phyloP scores from a whole-genome alignment of 2,888 invertebrate genomes.

The Metacarcinus magister region DNA sequence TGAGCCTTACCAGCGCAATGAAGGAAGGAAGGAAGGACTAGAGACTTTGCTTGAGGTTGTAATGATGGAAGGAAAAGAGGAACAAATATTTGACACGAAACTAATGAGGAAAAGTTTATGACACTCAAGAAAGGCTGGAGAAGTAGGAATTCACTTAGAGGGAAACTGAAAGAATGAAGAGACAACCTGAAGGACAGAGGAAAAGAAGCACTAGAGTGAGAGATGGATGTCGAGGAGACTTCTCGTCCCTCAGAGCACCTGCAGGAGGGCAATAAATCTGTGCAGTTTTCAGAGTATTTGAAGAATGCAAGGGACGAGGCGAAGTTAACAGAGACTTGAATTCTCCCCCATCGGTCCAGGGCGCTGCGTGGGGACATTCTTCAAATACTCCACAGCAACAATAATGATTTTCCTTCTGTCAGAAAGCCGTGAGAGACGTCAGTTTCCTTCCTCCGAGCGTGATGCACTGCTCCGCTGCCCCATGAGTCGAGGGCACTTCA shows the following conservation, averaged over 20 bases:
- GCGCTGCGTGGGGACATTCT: conserved; percentile 7
- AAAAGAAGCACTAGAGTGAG: background rate
- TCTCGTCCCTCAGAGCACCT: background rate
- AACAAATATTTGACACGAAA: background rate
- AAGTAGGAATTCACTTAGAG: background rate
- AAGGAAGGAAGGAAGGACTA: background rate
- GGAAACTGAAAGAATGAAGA: background rate
- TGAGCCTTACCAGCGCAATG: background rate
- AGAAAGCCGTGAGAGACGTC: conserved; percentile 19
- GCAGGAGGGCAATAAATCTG: conserved; percentile 29
- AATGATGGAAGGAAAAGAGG: background rate
- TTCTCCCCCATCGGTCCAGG: background rate
- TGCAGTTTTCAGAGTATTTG: conserved; percentile 13
- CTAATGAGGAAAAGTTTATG: background rate
- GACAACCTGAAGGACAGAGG: background rate
- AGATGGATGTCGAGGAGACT: background rate
- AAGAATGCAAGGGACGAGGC: conserved; percentile 29
- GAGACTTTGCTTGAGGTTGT: background rate
- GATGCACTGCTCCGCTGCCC: conserved; percentile 28
- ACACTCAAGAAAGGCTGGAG: background rate
- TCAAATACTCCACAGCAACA: conserved; percentile 51
- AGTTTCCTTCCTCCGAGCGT: background rate
- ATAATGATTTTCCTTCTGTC: conserved; percentile 31
- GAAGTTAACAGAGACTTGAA: conserved; percentile 46
- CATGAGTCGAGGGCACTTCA: conserved; percentile 17